Base-by-base conservation (phyloP, 2,113 vertebrate genomes). In the Neogobius melanostomus region DNA sequence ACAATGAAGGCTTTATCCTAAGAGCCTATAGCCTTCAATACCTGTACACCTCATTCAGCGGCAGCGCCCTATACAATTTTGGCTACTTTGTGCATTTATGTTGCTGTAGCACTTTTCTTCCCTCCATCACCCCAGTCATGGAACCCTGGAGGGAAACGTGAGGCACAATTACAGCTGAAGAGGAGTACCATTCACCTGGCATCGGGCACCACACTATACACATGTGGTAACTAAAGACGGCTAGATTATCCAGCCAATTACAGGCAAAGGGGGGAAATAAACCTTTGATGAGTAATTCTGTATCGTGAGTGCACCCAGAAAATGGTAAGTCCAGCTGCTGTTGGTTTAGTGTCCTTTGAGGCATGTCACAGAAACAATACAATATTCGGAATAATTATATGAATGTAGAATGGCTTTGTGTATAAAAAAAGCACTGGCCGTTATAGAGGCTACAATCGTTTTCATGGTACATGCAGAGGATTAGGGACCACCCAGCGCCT, bases 141-240 rank as follows among this genome's bases (percentile, higher is more conserved):
- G 66, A 59, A 56, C 66, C 66, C 51, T 17, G 0, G 43, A 44
- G 73, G 71, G 16, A 72, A 71, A 56, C 53, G 21, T 65, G 52
- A 59, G 7, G 49, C 42, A 15, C 66, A 82, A 68, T 77, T 50
- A 68, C 68, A 8, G 16, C 72, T 64, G 36, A 71, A 36, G 3
- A 36, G 28, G n/a, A 50, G 71, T 47, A 42, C 68, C 17, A 67
- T 71, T 79, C 53, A 54, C 66, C 11, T 15, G 8, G 63, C 42
- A 6, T 45, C 17, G 11, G 9, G 9, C 50, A 68, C 36, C 46
- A 42, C 52, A 69, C 17, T n/a, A 16, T 3, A 42, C 45, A 74
- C 21, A 48, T 11, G 8, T 14, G 46, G 11, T 74, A 36, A 5
- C 49, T 48, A 77, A 43, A 28, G 67, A 43, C 12, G 50, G 11